Percentiles rank a stretch among this genome's conserved stretches.
These are phyloP conservation scores for Paramuricea clavata DNA, from an alignment of 92 coral and sea anemone species.

Conservation along the genomic window DNA sequence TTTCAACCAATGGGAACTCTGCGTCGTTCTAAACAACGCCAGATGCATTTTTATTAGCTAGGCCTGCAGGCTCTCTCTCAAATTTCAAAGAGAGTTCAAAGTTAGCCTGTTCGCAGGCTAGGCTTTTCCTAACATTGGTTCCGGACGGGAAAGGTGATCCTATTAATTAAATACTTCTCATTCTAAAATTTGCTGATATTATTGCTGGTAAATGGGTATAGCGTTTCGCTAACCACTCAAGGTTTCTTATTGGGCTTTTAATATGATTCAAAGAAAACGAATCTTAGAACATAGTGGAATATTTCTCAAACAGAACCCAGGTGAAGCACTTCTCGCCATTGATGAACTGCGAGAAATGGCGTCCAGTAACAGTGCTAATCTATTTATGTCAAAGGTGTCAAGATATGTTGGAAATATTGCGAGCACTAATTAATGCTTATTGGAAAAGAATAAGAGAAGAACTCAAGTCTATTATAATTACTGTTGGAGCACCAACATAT, in stretches of 20 bases:
- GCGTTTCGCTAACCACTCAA: neutral
- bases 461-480: constrained; percentile 54
- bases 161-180: too few relatives aligned
- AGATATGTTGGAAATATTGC: constrained; percentile 69
- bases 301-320: constrained; percentile 16
- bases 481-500: constrained; percentile 71
- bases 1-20: too few relatives aligned
- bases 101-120: too few relatives aligned
- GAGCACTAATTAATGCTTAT: constrained; percentile 52
- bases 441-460: constrained; percentile 50
- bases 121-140: too few relatives aligned
- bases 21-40: too few relatives aligned
- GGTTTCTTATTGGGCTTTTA: neutral
- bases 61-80: too few relatives aligned
- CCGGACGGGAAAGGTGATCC: too few relatives aligned
- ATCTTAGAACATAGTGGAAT: neutral
- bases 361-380: neutral
- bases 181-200: neutral
- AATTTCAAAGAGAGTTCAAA: too few relatives aligned
- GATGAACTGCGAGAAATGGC: constrained; percentile 63
- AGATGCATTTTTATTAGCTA: too few relatives aligned
- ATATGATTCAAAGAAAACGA: neutral
- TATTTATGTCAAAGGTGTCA: constrained; percentile 59
- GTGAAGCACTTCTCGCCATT: constrained; percentile 70
- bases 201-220: neutral